These are phyloP conservation scores for Urocyon cinereoargenteus DNA, from an alignment of 2,797 vertebrate species.

Conservation along the genomic window DNA sequence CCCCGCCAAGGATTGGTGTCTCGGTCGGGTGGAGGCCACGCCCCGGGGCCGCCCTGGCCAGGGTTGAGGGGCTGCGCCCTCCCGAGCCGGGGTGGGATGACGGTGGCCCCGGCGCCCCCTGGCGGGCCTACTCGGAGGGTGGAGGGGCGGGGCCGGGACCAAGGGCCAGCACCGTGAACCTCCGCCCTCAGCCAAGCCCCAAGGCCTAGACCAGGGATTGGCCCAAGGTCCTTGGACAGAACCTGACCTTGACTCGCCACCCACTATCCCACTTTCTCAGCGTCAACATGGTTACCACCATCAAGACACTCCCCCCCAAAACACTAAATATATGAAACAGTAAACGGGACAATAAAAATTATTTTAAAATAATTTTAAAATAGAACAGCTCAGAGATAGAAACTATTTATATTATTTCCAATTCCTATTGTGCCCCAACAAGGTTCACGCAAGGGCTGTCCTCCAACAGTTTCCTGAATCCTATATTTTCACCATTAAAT, in stretches of 20 bases:
- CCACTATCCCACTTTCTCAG: neutral
- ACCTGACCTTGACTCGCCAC: constrained; percentile 7
- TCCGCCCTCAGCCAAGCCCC: neutral
- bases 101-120: neutral
- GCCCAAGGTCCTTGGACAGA: neutral
- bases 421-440: constrained; percentile 60
- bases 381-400: constrained; percentile 76
- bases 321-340: constrained; percentile 60
- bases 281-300: constrained; percentile 41
- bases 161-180: accelerated
- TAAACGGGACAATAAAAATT: constrained; percentile 70
- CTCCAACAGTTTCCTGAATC: constrained; percentile 61
- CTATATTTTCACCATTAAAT: constrained; percentile 68
- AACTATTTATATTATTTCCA: constrained; percentile 74
- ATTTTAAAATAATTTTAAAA: constrained; percentile 79
- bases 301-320: constrained; percentile 38
- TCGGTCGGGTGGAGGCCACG: neutral
- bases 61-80: neutral
- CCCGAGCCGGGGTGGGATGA: too few relatives aligned
- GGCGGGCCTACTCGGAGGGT: neutral
- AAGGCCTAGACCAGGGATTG: neutral
- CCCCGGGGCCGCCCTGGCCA: neutral
- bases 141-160: accelerated
- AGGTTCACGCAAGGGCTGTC: constrained; percentile 63
- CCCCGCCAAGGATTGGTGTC: accelerated